Percentiles rank a stretch among this genome's conserved stretches.
Conservation (phyloP, 2,797 vertebrate genomes). For the Hippopotamyrus pictus region DNA sequence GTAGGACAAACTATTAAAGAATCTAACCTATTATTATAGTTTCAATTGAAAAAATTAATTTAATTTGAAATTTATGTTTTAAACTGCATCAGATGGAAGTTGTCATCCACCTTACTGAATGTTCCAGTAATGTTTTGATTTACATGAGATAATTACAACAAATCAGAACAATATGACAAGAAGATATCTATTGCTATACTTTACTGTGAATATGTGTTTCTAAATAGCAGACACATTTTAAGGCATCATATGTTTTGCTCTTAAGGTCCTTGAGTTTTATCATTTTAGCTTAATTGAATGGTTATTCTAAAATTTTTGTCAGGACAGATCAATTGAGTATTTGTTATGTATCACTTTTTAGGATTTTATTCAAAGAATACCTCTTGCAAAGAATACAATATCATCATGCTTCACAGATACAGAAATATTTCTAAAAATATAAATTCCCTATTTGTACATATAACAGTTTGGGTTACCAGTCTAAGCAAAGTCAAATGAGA, state of each 20-base stretch:
- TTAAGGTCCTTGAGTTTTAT: neutral
- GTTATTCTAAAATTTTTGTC: neutral
- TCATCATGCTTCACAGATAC: neutral
- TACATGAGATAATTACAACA: neutral
- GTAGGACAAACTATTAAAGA: neutral
- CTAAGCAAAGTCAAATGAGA: neutral
- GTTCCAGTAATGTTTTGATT: neutral
- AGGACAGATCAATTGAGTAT: neutral
- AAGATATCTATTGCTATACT: neutral
- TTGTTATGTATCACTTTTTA: neutral
- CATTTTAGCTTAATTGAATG: neutral
- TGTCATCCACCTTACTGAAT: neutral
- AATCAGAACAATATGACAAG: neutral
- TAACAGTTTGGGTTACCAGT: neutral
- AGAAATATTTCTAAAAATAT: neutral
- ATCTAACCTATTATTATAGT: neutral
- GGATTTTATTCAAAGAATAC: neutral
- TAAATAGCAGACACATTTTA: neutral
- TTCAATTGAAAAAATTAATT: neutral
- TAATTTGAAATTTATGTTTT: neutral
- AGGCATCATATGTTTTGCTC: neutral
- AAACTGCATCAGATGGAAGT: neutral
- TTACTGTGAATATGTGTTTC: neutral
- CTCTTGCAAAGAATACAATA: neutral
- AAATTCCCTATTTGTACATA: neutral